phyloP scores from a whole-genome alignment of 2,888 invertebrate genomes.

The Yponomeuta sedellus region DNA sequence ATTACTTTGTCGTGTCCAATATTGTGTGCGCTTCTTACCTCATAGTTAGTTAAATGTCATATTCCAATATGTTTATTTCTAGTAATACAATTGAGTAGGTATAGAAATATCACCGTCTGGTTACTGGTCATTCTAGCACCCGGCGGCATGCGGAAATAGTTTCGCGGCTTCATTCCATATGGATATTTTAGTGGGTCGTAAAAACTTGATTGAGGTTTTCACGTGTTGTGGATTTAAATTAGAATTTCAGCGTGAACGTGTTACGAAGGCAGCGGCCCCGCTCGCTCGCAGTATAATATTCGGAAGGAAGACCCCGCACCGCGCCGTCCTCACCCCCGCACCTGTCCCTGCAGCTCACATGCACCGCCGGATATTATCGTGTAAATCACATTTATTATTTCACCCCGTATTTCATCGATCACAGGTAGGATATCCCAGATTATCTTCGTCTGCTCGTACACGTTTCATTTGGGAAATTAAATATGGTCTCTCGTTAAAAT shows the following conservation, averaged over 20 bases:
- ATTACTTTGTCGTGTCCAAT: conserved; percentile 28
- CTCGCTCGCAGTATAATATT: conserved; percentile 34
- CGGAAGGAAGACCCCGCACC: conserved; percentile 30
- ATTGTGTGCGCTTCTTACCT: conserved; percentile 8
- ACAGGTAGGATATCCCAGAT: conserved; percentile 2
- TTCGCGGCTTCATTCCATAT: conserved; percentile 14
- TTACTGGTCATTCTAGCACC: conserved; percentile 2
- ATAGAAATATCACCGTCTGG: not conserved
- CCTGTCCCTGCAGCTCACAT: conserved; percentile 42
- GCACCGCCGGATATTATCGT: conserved; percentile 67
- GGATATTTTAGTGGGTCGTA: conserved; percentile 34
- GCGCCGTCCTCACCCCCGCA: conserved; percentile 22
- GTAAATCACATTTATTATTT: conserved; percentile 69
- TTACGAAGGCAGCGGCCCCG: not conserved
- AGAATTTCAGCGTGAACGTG: conserved; percentile 34
- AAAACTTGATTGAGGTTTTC: conserved; percentile 33
- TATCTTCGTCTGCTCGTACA: not conserved
- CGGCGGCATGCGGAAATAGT: conserved; percentile 7
- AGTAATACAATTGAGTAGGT: not conserved
- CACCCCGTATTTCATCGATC: conserved; percentile 39
- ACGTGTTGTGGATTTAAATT: conserved; percentile 40
- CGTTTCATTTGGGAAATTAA: not conserved
- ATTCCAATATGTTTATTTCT: not conserved
- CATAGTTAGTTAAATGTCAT: not conserved
- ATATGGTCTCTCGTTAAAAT: not conserved